Evolutionary conservation across 2,888 invertebrate genomes (phyloP), one percentile per base, ranked within the genome.

Genomic region (Rhabditoides inermis): DNA sequence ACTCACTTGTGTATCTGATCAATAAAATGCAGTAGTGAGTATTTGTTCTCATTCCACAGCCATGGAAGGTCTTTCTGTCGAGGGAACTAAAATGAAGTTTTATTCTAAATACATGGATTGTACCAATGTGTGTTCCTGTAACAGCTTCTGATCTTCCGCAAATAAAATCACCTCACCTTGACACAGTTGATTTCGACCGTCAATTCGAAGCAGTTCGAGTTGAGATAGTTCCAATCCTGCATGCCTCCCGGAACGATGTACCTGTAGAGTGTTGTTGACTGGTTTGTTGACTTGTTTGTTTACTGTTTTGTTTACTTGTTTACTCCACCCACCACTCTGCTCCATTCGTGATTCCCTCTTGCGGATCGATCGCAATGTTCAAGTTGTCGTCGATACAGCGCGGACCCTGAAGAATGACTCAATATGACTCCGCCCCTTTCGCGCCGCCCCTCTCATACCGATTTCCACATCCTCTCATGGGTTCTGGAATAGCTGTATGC

Each of bases 181-280:
- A 82, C 83, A 78, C 98, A 98, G 23, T 90, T 89, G 56, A 95
- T 80, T 78, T 98, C 95, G 6, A 98, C 77, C 0, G 95, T 98
- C 2, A 98, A 79, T 78, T 95, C 95, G 82, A 92, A 87, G 73
- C 88, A 90, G 68, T 87, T 89, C 1, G 90, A 87, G 69, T 86
- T 83, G 0, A 91, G 76, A 77, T 98, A 98, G 79, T 91, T 95
- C 86, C 90, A 98, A 79, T 98, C 98, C 79, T 95, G 95, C 95
- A 98, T 95, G 6, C 95, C 95, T 0, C 95, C 94, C 3, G 85
- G 58, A 3, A 76, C 63, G 37, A 68, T 63, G 50, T 70, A 75
- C 61, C 61, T 61, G 41, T 20, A 51, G 42, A 23, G 25, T 12
- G n/a, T 20, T n/a, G 6, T 45, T 32, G 7, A 15, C 15, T n/a